phyloP scores from a whole-genome alignment of 2,113 vertebrate species.

The Pholis gunnellus region DNA sequence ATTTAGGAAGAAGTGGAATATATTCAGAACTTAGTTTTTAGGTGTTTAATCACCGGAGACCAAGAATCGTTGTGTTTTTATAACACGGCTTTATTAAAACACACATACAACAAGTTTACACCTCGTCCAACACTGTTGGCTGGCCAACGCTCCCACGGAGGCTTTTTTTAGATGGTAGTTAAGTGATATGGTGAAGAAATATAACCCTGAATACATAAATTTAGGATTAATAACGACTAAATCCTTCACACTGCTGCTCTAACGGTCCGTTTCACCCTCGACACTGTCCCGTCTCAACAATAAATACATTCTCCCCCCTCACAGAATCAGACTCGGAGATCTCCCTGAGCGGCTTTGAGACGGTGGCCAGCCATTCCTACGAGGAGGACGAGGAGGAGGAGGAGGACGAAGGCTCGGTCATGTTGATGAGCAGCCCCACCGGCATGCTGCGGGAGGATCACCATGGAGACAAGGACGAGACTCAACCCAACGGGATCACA shows the following conservation, averaged over 20 bases:
- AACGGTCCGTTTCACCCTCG: not conserved
- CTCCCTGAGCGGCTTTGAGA: slow-evolving; percentile 92
- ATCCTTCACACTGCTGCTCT: not conserved
- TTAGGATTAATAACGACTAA: not conserved
- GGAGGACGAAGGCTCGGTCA: slow-evolving; percentile 77
- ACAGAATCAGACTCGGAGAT: slow-evolving; percentile 92
- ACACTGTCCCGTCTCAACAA: not conserved
- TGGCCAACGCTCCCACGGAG: too few species aligned
- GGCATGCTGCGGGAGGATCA: slow-evolving; percentile 88
- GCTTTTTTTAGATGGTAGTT: too few species aligned
- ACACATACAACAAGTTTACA: too few species aligned
- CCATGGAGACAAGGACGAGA: slow-evolving; percentile 83
- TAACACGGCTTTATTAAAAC: too few species aligned
- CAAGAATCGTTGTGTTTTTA: too few species aligned
- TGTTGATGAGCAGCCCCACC: slow-evolving; percentile 77
- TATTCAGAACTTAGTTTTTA: too few species aligned
- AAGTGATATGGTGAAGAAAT: not conserved
- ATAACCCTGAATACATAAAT: not conserved
- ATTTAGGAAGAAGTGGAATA: too few species aligned
- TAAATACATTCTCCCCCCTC: slow-evolving; percentile 4
- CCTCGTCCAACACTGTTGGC: too few species aligned
- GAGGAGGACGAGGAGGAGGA: slow-evolving; percentile 83
- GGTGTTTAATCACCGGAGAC: too few species aligned
- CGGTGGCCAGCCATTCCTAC: slow-evolving; percentile 85
- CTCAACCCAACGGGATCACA: slow-evolving; percentile 89